phyloP scores from a whole-genome alignment of 2,113 vertebrate genomes.

The Epinephelus lanceolatus region DNA sequence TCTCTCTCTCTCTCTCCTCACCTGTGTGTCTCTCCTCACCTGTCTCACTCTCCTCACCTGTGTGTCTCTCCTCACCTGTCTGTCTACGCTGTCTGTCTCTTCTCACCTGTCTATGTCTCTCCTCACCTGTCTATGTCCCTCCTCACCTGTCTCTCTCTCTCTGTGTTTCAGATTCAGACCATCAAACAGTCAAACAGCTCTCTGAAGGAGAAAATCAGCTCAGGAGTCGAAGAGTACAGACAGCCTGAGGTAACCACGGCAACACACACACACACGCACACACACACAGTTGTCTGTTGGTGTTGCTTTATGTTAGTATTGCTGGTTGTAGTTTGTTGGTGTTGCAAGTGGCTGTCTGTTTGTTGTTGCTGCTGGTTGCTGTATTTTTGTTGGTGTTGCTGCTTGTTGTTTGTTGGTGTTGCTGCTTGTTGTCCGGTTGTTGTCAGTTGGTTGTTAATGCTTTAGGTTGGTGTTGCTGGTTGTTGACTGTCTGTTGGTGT shows the following conservation, averaged over 20 bases:
- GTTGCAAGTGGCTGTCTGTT: not conserved
- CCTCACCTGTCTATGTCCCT: not conserved
- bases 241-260: constrained; percentile 89
- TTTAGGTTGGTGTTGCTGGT: too few relatives aligned
- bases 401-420: constrained; percentile 4
- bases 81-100: too few relatives aligned
- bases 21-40: not conserved
- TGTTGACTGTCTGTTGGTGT: too few relatives aligned
- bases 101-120: not conserved
- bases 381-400: not conserved
- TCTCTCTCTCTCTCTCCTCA: not conserved
- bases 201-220: constrained; percentile 92
- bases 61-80: not conserved
- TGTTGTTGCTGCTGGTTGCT: not conserved
- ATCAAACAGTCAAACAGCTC: constrained; percentile 95
- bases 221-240: constrained; percentile 91
- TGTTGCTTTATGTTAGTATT: not conserved
- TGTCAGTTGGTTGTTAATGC: too few relatives aligned
- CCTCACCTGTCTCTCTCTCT: not conserved
- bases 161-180: constrained; percentile 90
- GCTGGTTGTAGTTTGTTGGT: not conserved
- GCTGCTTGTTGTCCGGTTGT: constrained; percentile 77
- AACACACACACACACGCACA: not conserved
- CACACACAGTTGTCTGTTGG: too few relatives aligned
- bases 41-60: not conserved